Percentiles rank a stretch among this genome's conserved stretches.
phyloP scores from a whole-genome alignment of 2,113 vertebrate genomes.

The Hippocampus comes region DNA sequence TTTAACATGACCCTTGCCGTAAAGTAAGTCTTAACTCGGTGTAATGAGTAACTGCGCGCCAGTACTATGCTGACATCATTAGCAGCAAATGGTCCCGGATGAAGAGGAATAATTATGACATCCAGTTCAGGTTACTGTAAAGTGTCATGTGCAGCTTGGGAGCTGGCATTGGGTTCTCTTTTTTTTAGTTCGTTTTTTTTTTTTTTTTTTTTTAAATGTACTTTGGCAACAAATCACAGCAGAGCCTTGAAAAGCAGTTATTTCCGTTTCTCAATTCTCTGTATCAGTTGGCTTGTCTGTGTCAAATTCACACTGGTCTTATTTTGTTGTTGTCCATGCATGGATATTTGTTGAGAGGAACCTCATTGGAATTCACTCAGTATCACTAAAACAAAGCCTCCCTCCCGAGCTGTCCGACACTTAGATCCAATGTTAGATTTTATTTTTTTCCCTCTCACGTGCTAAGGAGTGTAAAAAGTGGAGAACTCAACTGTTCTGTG shows the following conservation, averaged over 20 bases:
- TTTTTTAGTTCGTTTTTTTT: neutral
- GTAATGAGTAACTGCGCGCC: constrained; percentile 5
- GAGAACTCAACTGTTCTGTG: constrained; percentile 33
- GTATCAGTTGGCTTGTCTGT: neutral
- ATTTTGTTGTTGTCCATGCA: neutral
- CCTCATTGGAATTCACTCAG: neutral
- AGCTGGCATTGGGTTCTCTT: constrained; percentile 39
- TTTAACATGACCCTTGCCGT: constrained; percentile 27
- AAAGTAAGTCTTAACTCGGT: constrained; percentile 53
- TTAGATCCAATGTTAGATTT: constrained; percentile 9
- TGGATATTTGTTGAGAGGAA: neutral
- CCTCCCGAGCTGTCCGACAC: constrained; percentile 46
- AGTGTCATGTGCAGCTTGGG: constrained; percentile 41
- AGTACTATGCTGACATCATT: constrained; percentile 11
- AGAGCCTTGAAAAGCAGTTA: constrained; percentile 33
- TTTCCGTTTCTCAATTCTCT: constrained; percentile 2
- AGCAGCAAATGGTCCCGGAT: constrained; percentile 27
- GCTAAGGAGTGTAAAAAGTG: neutral
- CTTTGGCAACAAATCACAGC: constrained; percentile 24
- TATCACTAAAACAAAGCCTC: constrained; percentile 5
- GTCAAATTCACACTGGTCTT: neutral
- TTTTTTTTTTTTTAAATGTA: neutral
- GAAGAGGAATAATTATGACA: constrained; percentile 18
- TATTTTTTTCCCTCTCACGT: neutral
- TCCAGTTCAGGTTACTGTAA: constrained; percentile 33